Base-by-base conservation (phyloP, 2,797 vertebrate species). In the Limnodromus scolopaceus region DNA sequence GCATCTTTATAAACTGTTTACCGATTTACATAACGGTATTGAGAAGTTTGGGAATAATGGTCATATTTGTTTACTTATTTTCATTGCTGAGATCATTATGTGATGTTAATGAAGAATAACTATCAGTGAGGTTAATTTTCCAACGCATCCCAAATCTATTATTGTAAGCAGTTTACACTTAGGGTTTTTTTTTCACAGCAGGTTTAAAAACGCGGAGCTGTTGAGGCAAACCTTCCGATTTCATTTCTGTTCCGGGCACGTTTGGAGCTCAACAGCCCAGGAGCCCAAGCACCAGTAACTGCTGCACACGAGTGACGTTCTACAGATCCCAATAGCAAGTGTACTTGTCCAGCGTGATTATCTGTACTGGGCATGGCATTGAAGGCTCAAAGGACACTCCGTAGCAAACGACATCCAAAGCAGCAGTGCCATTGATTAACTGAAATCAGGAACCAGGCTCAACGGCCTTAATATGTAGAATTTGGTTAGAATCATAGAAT, bases 51-150 rank as follows among this genome's bases (percentile, higher is more conserved):
- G 51, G 55, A 87, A 69, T 84, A 69, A 57, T 25, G 65, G 49
- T 39, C 30, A 23, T 68, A 86, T 89, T 72, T 91, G 58, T 84
- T 85, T 92, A 58, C 63, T 91, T 94, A 41, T 43, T 65, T 80
- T 60, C 20, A 28, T 78, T 88, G 51, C 60, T 87, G 70, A 92
- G 25, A 51, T 89, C 19, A 57, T 93, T 71, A 79, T 83, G 48
- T 69, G 54, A 49, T 75, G 34, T 77, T 94, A 89, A 91, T 65
- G 57, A 51, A 81, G 60, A 92, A 80, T 68, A 89, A 57, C 57
- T 87, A 14, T 45, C 57, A 45, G 17, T 20, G n/a, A 92, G 16
- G 75, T 92, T 90, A 60, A 81, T 94, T 92, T 94, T 78, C 70
- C 86, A 66, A 84, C 1, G 2, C 5, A 2, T 55, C 38, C 28